Evolutionary conservation across 1,140 invertebrate species (phyloP), one percentile per base, ranked within the genome.

Genomic region (Matsumurasca onukii): DNA sequence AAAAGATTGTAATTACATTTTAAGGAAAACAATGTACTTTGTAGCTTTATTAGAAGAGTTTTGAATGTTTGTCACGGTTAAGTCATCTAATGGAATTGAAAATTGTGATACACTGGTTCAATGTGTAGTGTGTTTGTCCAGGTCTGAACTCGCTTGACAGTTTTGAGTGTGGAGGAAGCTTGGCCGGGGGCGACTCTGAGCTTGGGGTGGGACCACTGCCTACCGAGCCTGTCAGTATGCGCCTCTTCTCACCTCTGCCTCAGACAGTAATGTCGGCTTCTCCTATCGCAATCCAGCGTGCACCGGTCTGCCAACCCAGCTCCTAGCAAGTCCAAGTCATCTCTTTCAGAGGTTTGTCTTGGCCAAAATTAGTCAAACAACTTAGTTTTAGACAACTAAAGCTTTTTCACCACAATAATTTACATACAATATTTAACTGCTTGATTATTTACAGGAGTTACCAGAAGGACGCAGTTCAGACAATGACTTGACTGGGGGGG

Each of bases 271-370:
- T 17, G 59, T 31, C 13, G 69, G 49, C 13, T 91, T 90, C 76
- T 89, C 86, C 72, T 86, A 91, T 74, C 86, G 88, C 34, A 89
- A 87, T 74, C 89, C 89, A 0, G 83, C 86, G 15, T 91, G n/a
- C n/a, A 91, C 75, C 88, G 90, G 76, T 90, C 88, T 69, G 89
- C 88, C 2, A 87, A 89, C 78, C 86, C 86, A 82, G 79, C 72
- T 76, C 78, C 39, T 63, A 57, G 30, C 71, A 77, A 57, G 68
- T 59, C 70, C 13, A 69, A 68, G 48, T 31, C 31, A n/a, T 63
- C 51, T 15, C 20, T 68, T 31, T 68, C 55, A 17, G 57, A 68
- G 67, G 67, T 68, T 72, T 68, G 49, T 51, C 9, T n/a, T 45
- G 39, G 39, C 9, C 9, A 9, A 45, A 45, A 45, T 45, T n/a